Percentiles rank a stretch among this genome's conserved stretches.
These are phyloP conservation scores for Adineta ricciae DNA, from an alignment of 2,888 invertebrate genomes.

Conservation along the genomic window DNA sequence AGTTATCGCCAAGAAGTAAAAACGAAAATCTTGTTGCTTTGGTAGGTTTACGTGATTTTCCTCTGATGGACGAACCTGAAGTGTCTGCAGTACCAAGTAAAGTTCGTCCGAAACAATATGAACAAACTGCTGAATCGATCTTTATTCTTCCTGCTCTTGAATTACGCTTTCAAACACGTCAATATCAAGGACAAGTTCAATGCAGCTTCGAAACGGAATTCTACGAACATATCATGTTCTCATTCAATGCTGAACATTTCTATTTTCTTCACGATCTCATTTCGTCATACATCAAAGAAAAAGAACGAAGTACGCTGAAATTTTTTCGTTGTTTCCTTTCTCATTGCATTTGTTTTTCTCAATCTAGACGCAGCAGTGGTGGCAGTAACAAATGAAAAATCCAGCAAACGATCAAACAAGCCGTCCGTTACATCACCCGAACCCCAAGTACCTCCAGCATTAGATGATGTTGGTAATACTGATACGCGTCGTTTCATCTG, in stretches of 20 bases:
- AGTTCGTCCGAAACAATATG: neutral
- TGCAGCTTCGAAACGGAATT: conserved; percentile 97
- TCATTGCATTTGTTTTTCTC: neutral
- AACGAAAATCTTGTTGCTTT: neutral
- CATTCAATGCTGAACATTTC: conserved; percentile 90
- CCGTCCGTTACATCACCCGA: conserved; percentile 35
- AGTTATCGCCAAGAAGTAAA: neutral
- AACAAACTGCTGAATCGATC: conserved; percentile 70
- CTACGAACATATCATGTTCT: conserved; percentile 93
- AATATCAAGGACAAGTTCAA: conserved; percentile 60
- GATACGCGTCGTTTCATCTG: conserved; percentile 84
- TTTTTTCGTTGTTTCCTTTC: neutral
- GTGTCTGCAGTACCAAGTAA: no score
- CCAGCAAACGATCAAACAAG: neutral
- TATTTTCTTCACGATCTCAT: conserved; percentile 93
- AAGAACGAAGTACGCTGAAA: conserved; percentile 50
- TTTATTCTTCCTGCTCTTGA: conserved; percentile 85
- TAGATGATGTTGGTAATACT: conserved; percentile 52
- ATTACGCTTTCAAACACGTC: conserved; percentile 81
- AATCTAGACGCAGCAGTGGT: conserved; percentile 37
- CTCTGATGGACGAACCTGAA: neutral
- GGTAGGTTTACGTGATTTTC: neutral
- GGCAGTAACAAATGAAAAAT: conserved; percentile 41
- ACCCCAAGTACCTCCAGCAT: conserved; percentile 27
- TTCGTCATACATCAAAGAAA: conserved; percentile 85